A percentile compares a stretch with the other conserved stretches of the same genome.
These are phyloP conservation scores for Catamblyrhynchus diadema DNA, from an alignment of 2,797 vertebrate genomes.

Conservation along the genomic window DNA sequence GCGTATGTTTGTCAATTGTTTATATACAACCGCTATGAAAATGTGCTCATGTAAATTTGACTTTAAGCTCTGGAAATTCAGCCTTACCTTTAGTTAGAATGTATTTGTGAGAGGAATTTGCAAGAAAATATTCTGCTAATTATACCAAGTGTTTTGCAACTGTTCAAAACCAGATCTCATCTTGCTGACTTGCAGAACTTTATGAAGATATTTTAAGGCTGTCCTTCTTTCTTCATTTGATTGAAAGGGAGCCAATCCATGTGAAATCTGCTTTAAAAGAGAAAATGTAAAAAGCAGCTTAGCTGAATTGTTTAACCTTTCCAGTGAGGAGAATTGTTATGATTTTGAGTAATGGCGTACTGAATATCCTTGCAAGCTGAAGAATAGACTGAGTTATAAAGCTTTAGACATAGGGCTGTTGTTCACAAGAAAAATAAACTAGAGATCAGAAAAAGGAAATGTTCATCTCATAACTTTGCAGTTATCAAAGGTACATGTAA, in stretches of 20 bases:
- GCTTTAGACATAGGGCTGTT: not conserved
- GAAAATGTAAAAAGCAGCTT: not conserved
- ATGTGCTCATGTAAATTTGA: rapidly evolving
- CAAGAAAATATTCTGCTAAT: not conserved
- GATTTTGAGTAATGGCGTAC: not conserved
- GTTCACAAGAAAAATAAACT: not conserved
- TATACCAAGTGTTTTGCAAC: not conserved
- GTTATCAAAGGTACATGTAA: not conserved
- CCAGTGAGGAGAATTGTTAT: not conserved
- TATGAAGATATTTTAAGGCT: not conserved
- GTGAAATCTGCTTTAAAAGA: not conserved
- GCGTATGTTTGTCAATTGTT: not conserved
- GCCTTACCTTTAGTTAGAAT: not conserved
- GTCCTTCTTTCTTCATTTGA: not conserved
- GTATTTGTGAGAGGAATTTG: not conserved
- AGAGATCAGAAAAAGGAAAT: not conserved
- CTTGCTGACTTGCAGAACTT: not conserved
- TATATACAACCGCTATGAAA: not conserved
- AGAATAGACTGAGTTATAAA: not conserved
- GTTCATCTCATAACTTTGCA: not conserved
- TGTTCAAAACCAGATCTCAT: not conserved
- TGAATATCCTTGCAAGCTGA: not conserved
- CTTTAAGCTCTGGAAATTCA: not conserved
- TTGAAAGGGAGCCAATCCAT: not conserved
- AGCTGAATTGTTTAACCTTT: not conserved